Percentiles rank a stretch among this genome's conserved stretches.
These are phyloP conservation scores for Caenorhabditis uteleia DNA, from an alignment of 2,888 invertebrate species.

Conservation along the genomic window DNA sequence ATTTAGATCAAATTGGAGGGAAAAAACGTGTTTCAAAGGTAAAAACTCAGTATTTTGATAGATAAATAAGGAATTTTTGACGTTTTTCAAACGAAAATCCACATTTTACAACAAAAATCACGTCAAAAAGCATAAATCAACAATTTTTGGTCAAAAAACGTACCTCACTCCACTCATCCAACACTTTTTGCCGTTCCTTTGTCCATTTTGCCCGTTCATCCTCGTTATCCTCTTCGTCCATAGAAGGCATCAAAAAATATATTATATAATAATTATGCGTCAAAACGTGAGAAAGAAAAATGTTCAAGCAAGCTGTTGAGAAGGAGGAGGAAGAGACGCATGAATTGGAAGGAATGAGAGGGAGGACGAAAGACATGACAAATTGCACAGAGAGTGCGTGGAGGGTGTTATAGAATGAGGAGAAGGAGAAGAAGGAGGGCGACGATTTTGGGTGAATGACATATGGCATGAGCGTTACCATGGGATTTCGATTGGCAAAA, in stretches of 20 bases:
- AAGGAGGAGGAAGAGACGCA: not conserved
- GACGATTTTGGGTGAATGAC: not conserved
- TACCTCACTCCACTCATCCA: constrained; percentile 53
- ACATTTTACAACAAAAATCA: too few species aligned
- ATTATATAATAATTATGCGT: not conserved
- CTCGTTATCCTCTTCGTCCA: constrained; percentile 33
- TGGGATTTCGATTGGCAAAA: too few species aligned
- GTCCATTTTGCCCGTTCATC: constrained; percentile 33
- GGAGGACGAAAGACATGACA: constrained; percentile 1
- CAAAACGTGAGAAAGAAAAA: not conserved
- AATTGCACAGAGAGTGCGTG: not conserved
- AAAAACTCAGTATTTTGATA: not conserved
- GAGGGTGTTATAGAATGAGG: not conserved
- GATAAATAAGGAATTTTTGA: not conserved
- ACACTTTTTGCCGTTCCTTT: constrained; percentile 34
- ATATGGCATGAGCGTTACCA: not conserved
- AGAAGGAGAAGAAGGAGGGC: not conserved
- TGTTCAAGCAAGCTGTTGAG: not conserved
- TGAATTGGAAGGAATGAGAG: not conserved
- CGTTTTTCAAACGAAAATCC: not conserved
- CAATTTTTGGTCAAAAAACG: constrained; percentile 1
- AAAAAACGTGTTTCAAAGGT: not conserved
- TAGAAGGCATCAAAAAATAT: not conserved
- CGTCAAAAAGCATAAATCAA: constrained; percentile 1
- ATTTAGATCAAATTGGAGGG: too few species aligned